Conservation (phyloP, 2,113 vertebrate genomes). For the Sapayoa aenigma region DNA sequence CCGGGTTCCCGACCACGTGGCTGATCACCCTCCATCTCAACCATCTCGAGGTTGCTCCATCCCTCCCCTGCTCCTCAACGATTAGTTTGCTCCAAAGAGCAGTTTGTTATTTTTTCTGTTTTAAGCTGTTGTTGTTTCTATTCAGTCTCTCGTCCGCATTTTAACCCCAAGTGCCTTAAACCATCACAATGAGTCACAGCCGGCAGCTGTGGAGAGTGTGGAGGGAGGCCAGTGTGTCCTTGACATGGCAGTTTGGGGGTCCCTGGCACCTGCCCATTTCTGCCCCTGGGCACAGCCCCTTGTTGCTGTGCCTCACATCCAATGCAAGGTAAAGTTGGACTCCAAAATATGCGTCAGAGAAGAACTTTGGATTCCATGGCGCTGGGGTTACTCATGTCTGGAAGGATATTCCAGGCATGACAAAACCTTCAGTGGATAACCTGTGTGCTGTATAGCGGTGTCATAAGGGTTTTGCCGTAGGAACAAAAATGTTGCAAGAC, state of each 20-base stretch:
- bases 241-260: fast-evolving
- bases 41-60: too few relatives aligned
- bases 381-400: not conserved
- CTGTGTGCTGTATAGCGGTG: not conserved
- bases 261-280: not conserved
- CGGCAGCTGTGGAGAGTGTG: not conserved
- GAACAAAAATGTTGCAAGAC: not conserved
- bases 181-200: not conserved
- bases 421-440: not conserved
- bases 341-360: not conserved
- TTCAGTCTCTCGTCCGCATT: too few relatives aligned
- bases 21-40: too few relatives aligned
- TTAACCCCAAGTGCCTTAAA: too few relatives aligned
- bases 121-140: too few relatives aligned
- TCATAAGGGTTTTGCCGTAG: not conserved
- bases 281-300: not conserved
- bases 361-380: not conserved
- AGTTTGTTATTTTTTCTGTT: too few relatives aligned
- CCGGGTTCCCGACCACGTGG: too few relatives aligned
- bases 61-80: too few relatives aligned
- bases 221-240: not conserved
- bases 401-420: slow-evolving; percentile 19
- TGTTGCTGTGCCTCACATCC: not conserved
- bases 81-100: too few relatives aligned
- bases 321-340: not conserved